A percentile compares a stretch with the other conserved stretches of the same genome.
Conservation (phyloP, 2,888 invertebrate genomes). For the Netelia inedita region DNA sequence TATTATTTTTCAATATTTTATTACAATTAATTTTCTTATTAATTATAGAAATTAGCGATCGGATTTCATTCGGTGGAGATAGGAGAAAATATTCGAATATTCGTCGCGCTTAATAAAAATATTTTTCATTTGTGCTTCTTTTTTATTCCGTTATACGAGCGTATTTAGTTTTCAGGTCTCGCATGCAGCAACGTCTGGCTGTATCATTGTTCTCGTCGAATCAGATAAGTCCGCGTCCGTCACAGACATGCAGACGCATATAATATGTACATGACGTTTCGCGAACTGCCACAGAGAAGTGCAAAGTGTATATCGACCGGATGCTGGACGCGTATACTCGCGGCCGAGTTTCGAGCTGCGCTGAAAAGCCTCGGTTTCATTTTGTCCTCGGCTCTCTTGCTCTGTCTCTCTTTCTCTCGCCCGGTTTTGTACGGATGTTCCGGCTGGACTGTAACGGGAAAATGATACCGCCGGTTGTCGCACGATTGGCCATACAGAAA, state of each 20-base stretch:
- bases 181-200: constrained; percentile 9
- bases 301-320: constrained; percentile 49
- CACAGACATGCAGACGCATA: background rate
- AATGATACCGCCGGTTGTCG: constrained; percentile 52
- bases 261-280: constrained; percentile 23
- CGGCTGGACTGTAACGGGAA: constrained; percentile 41
- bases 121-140: constrained; percentile 22
- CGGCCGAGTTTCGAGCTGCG: constrained; percentile 59
- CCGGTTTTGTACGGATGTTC: constrained; percentile 27
- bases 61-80: background rate
- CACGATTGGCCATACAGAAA: constrained; percentile 36
- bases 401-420: constrained; percentile 40
- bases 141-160: constrained; percentile 32
- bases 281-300: constrained; percentile 26
- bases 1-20: background rate
- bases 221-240: constrained; percentile 55
- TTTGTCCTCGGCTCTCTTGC: constrained; percentile 34
- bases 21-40: no score
- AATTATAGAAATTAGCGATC: background rate
- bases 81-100: background rate
- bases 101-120: background rate
- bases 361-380: constrained; percentile 22
- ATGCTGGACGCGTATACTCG: constrained; percentile 47
- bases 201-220: constrained; percentile 57
- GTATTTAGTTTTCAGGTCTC: constrained; percentile 31